phyloP scores from a whole-genome alignment of 1,140 invertebrate genomes.

The Cotesia typhae region DNA sequence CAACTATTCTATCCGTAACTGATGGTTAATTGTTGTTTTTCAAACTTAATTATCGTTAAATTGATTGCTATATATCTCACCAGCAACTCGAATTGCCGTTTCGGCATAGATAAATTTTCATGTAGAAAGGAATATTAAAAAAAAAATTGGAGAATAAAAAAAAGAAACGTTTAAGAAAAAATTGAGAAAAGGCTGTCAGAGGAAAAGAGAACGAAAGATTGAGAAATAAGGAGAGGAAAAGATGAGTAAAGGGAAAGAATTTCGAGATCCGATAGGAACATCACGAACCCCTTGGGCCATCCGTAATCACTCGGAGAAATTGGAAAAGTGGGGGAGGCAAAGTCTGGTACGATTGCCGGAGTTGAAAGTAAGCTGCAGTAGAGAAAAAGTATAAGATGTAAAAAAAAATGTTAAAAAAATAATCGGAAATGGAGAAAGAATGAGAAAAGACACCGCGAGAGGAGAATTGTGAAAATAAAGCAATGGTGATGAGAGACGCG shows the following conservation, averaged over 20 bases:
- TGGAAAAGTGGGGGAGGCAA: constrained; percentile 20
- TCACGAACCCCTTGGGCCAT: constrained; percentile 37
- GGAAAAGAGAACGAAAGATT: constrained; percentile 5
- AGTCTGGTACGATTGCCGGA: constrained; percentile 29
- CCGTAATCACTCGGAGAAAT: constrained; percentile 37
- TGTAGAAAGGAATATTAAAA: no score
- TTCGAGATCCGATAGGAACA: constrained; percentile 35
- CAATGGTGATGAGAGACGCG: constrained; percentile 2
- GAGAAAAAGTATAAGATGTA: neutral
- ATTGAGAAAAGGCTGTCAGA: constrained; percentile 3
- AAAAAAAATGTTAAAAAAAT: neutral
- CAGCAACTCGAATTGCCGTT: no score
- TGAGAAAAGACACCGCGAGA: constrained; percentile 19
- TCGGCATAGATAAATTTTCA: no score
- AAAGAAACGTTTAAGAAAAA: neutral
- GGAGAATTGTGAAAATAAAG: constrained; percentile 12
- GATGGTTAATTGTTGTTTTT: neutral
- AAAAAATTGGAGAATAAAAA: no score
- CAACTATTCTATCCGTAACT: no score
- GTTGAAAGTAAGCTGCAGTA: constrained; percentile 29
- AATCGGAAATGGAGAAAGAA: constrained; percentile 9
- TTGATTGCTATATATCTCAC: no score
- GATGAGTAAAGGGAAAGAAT: constrained; percentile 15
- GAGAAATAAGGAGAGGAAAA: constrained; percentile 1
- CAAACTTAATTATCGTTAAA: neutral